These are phyloP conservation scores for Dolichopus griseipennis DNA, from an alignment of 2,888 invertebrate genomes.

Conservation along the genomic window DNA sequence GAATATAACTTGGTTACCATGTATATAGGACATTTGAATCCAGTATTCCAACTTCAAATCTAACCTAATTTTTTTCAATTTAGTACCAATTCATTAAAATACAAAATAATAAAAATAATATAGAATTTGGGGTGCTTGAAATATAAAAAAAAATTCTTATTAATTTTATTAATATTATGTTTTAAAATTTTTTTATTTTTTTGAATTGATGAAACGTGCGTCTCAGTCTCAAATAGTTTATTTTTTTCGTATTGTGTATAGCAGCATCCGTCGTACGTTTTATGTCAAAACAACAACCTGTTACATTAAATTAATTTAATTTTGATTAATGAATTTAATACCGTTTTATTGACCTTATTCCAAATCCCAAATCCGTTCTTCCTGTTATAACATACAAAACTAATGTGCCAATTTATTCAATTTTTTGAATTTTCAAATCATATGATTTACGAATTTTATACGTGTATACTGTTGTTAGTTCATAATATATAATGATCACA, in stretches of 20 bases:
- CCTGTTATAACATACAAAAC: no score
- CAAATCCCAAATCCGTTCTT: neutral
- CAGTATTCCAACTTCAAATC: no score
- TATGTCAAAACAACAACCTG: neutral
- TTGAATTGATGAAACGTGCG: neutral
- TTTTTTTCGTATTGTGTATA: neutral
- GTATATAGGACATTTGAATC: no score
- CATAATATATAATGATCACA: neutral
- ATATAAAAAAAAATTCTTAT: neutral
- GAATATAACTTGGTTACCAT: no score
- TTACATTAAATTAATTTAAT: neutral
- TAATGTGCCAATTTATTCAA: no score
- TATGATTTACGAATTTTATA: neutral
- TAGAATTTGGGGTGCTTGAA: neutral
- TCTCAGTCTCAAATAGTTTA: neutral
- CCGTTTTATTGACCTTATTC: slow-evolving; percentile 3
- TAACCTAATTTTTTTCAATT: no score
- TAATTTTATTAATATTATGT: neutral
- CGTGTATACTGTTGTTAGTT: neutral
- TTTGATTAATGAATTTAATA: slow-evolving; percentile 1
- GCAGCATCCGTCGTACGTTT: neutral
- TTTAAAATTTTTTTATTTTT: neutral
- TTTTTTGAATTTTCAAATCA: neutral
- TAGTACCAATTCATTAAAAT: neutral
- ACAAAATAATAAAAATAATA: neutral